A percentile compares a stretch with the other conserved stretches of the same genome.
Conservation (phyloP, 2,113 vertebrate genomes). For the Dasypus novemcinctus region DNA sequence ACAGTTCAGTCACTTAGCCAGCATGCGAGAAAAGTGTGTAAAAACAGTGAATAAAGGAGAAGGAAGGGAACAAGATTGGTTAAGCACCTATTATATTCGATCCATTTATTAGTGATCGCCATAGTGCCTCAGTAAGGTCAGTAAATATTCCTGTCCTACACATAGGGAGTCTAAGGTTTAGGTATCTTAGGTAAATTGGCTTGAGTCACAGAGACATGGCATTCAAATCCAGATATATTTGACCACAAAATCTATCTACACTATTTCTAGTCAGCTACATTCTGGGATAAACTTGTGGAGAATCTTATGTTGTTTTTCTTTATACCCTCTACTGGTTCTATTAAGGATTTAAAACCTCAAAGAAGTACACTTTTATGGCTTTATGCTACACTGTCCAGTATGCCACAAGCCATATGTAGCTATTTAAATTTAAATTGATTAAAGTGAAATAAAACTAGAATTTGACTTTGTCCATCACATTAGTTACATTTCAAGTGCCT, state of each 20-base stretch:
- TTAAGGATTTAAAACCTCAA: slow-evolving; percentile 28
- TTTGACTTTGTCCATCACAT: not conserved
- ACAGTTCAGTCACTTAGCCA: slow-evolving; percentile 18
- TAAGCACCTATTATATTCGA: not conserved
- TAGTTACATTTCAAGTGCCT: not conserved
- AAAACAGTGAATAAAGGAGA: not conserved
- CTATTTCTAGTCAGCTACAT: not conserved
- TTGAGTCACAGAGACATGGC: not conserved
- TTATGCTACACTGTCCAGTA: not conserved
- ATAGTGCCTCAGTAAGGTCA: not conserved
- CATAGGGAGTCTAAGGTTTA: not conserved
- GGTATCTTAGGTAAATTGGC: slow-evolving; percentile 6
- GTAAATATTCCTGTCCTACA: not conserved
- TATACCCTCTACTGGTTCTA: not conserved
- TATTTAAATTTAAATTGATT: slow-evolving; percentile 12
- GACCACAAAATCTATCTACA: not conserved
- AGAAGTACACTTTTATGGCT: not conserved
- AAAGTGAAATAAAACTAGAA: slow-evolving; percentile 12
- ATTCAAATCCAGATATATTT: slow-evolving; percentile 9
- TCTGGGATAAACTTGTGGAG: not conserved
- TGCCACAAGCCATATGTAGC: not conserved
- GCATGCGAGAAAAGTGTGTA: slow-evolving; percentile 21
- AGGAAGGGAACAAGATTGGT: slow-evolving; percentile 8
- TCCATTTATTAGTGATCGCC: not conserved
- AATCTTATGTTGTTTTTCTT: not conserved